These are phyloP conservation scores for Conomelus anceps DNA, from an alignment of 2,888 invertebrate species.

Conservation along the genomic window DNA sequence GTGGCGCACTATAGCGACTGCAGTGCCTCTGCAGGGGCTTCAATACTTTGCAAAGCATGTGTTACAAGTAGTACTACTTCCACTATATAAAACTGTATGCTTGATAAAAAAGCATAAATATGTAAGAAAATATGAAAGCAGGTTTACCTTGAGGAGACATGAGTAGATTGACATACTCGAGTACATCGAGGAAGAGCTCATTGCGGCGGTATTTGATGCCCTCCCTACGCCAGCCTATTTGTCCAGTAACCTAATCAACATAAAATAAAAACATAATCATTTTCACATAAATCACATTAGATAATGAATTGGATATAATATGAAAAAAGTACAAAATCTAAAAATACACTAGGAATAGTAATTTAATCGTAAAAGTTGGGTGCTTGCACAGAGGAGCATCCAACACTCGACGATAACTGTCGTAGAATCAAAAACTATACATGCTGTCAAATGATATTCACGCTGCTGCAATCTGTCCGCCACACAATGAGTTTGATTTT, in stretches of 20 bases:
- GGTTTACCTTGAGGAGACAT: constrained; percentile 98
- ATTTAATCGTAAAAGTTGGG: not conserved
- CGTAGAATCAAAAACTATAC: no score
- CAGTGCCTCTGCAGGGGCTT: no score
- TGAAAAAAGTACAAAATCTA: not conserved
- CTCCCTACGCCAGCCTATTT: constrained; percentile 98
- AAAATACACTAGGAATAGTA: no score
- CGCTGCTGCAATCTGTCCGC: no score
- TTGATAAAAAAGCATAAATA: not conserved
- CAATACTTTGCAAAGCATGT: no score
- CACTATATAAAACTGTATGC: no score
- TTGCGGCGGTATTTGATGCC: constrained; percentile 99
- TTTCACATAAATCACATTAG: not conserved
- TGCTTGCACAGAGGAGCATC: not conserved
- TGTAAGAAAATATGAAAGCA: not conserved
- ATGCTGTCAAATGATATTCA: no score
- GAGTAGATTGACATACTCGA: constrained; percentile 96
- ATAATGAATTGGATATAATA: not conserved
- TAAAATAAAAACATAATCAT: constrained; percentile 24
- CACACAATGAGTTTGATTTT: no score
- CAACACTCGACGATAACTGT: not conserved
- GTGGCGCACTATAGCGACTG: no score
- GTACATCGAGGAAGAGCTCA: constrained; percentile 95
- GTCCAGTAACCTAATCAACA: constrained; percentile 65
- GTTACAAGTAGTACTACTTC: no score